Percentiles rank a stretch among this genome's conserved stretches.
Evolutionary conservation across 2,797 vertebrate species (phyloP).

Genomic region (Rousettus madagascariensis): DNA sequence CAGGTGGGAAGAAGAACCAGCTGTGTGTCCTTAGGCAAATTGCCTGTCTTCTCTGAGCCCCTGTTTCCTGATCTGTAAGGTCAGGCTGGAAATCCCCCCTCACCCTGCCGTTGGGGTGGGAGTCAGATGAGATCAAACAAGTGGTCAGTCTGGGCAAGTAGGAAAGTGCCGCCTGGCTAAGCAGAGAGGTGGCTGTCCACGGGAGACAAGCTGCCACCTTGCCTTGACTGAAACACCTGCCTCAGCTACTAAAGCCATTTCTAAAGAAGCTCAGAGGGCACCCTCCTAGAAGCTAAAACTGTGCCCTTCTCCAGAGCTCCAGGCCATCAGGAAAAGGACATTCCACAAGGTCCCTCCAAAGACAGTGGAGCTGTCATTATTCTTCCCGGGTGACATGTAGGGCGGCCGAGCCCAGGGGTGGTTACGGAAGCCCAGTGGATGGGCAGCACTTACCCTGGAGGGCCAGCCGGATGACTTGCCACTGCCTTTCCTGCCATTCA

Average conservation of each 20-base stretch:
- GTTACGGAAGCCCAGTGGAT: rapidly evolving
- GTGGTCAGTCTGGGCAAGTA: background rate
- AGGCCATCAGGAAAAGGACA: background rate
- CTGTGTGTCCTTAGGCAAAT: background rate
- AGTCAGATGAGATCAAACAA: background rate
- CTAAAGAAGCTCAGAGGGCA: background rate
- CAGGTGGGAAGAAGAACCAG: background rate
- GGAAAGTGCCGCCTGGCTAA: background rate
- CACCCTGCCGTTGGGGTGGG: rapidly evolving
- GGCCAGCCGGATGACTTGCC: background rate
- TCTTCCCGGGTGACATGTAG: rapidly evolving
- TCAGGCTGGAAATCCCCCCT: background rate
- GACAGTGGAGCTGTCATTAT: rapidly evolving
- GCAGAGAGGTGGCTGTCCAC: background rate
- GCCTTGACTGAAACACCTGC: background rate
- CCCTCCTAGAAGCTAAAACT: background rate
- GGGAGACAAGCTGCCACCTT: background rate
- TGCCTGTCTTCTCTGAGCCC: background rate
- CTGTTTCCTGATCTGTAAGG: background rate
- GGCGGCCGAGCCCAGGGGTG: background rate
- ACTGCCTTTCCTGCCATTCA: background rate
- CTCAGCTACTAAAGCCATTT: background rate
- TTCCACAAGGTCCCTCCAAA: background rate
- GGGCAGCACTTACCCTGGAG: background rate
- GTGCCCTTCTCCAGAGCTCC: background rate